Base-by-base conservation (phyloP, 2,113 vertebrate genomes). In the Motacilla tschutschensis region DNA sequence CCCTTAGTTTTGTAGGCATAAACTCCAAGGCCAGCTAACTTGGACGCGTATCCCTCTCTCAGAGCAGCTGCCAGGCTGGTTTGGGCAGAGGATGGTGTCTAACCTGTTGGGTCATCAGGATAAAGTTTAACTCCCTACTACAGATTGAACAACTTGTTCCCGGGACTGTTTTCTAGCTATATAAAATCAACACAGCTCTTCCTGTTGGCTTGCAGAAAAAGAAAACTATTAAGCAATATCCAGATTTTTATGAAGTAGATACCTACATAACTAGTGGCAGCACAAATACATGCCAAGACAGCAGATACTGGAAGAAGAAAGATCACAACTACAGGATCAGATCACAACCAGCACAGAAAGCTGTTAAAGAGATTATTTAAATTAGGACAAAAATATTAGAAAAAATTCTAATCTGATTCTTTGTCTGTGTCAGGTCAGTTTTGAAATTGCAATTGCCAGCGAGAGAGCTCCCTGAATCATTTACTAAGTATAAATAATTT, bases 181-280 rank as follows among this genome's bases (percentile, higher is more conserved):
- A 60, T 75, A 83, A 94, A 85, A 89, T 53, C 75, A 92, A 71
- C 85, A 85, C 25, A 80, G 82, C 44, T 94, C 89, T 89, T 94
- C 82, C 87, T 84, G n/a, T 63, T 90, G 80, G 54, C 59, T 43
- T 82, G 71, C 28, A 54, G 48, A 70, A 67, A 51, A 91, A 76
- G 22, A 55, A 69, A 90, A 63, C n/a, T 58, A 38, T 43, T 80
- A 77, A 87, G 87, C 53, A 87, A 77, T 36, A 90, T 36, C 71
- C 67, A 83, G 41, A 66, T 51, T 80, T 73, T 69, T 73, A 43
- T 51, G 43, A 85, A 60, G 36, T 48, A 59, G 69, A n/a, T 76
- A 59, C 43, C 44, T 78, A 46, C 50, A 35, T 13, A 76, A 60
- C 54, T 29, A 70, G 35, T 67, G 54, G 66, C 29, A 70, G 67